phyloP scores from a whole-genome alignment of 2,113 vertebrate species.

The Gallinago paraguaiae region DNA sequence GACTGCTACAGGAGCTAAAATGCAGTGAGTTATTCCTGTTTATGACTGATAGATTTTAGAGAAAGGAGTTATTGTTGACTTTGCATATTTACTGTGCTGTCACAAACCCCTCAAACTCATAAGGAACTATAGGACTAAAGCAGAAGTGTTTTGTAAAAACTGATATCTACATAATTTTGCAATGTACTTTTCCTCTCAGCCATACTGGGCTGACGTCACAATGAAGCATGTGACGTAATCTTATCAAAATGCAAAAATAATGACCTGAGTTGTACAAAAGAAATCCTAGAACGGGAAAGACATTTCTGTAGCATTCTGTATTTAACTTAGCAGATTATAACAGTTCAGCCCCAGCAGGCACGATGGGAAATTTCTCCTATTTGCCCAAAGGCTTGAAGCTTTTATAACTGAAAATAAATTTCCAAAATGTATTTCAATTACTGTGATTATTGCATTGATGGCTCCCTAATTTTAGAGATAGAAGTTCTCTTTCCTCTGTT shows the following conservation, averaged over 20 bases:
- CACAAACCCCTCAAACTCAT: background rate
- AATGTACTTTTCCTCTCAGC: background rate
- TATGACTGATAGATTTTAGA: background rate
- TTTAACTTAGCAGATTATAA: background rate
- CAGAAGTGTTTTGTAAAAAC: background rate
- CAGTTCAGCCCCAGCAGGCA: background rate
- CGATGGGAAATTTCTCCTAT: background rate
- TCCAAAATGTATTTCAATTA: background rate
- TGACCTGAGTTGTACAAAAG: background rate
- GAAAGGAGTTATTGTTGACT: background rate
- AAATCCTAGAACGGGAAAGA: background rate
- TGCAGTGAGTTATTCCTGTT: background rate
- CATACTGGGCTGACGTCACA: background rate
- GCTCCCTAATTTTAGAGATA: background rate
- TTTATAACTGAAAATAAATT: background rate
- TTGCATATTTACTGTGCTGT: background rate
- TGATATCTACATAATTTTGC: background rate
- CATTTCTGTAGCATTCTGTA: background rate
- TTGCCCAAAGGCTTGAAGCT: background rate
- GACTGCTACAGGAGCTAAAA: background rate
- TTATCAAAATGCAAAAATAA: background rate
- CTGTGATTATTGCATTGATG: background rate
- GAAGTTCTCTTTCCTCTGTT: background rate
- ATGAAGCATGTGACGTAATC: background rate
- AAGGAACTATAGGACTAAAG: background rate